These are phyloP conservation scores for Orius insidiosus DNA, from an alignment of 1,140 invertebrate genomes.

Conservation along the genomic window DNA sequence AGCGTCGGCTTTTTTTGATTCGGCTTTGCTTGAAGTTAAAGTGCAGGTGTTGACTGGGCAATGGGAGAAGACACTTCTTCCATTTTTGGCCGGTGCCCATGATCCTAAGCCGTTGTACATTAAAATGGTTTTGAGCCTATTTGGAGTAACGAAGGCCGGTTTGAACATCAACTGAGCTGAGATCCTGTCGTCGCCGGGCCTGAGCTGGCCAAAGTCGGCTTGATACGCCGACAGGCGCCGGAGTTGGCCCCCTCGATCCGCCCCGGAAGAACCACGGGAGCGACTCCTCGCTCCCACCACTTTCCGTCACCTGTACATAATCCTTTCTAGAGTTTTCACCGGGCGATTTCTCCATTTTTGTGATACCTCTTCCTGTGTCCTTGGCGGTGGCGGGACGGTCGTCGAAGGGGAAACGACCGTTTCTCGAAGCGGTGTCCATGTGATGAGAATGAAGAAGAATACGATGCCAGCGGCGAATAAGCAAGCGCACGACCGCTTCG, in stretches of 20 bases:
- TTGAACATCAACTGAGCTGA: slow-evolving; percentile 58
- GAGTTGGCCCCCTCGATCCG: slow-evolving; percentile 32
- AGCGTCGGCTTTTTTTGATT: slow-evolving; percentile 59
- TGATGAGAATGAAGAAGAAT: slow-evolving; percentile 1
- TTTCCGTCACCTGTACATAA: slow-evolving; percentile 3
- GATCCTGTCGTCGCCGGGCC: slow-evolving; percentile 44
- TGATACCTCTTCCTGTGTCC: neutral
- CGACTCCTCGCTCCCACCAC: neutral
- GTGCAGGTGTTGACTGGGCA: slow-evolving; percentile 63
- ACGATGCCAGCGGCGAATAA: slow-evolving; percentile 3
- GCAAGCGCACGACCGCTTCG: slow-evolving; percentile 6
- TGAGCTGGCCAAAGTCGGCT: slow-evolving; percentile 26
- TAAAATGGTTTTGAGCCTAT: slow-evolving; percentile 52
- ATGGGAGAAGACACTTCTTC: slow-evolving; percentile 42
- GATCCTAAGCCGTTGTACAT: slow-evolving; percentile 64
- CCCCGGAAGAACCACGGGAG: slow-evolving; percentile 42
- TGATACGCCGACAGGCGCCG: slow-evolving; percentile 25
- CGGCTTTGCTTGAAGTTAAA: slow-evolving; percentile 50
- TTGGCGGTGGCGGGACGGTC: neutral
- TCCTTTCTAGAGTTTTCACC: neutral
- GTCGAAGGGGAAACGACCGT: neutral
- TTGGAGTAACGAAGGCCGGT: slow-evolving; percentile 28
- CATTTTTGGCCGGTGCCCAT: slow-evolving; percentile 44
- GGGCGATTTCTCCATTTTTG: neutral
- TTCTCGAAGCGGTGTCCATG: neutral